These are phyloP conservation scores for Saccostrea cuccullata DNA, from an alignment of 1,140 invertebrate genomes.

Conservation along the genomic window DNA sequence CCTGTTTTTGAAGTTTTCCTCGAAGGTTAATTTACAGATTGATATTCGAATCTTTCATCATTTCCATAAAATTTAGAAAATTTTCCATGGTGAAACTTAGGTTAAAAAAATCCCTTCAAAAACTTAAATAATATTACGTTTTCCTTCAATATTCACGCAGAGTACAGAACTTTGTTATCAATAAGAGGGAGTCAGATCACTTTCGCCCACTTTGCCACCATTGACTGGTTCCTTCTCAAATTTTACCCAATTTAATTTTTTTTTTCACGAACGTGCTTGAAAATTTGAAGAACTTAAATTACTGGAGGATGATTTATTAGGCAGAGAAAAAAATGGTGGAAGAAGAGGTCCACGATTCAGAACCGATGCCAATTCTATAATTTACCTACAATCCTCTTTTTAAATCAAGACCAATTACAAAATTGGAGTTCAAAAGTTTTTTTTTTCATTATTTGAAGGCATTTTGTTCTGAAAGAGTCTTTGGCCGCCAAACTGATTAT, in stretches of 20 bases:
- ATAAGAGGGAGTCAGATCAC: background rate
- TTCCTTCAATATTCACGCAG: background rate
- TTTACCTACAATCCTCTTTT: background rate
- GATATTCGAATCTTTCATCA: background rate
- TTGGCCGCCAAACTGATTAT: background rate
- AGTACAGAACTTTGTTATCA: background rate
- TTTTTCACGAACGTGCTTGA: background rate
- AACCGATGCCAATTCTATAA: background rate
- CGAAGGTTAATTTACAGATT: background rate
- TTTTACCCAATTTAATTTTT: background rate
- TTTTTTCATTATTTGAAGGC: background rate
- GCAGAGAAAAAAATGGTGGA: background rate
- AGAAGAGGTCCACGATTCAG: background rate
- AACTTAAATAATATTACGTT: background rate
- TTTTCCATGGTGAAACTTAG: background rate
- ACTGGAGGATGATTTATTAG: background rate
- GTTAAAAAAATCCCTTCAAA: background rate
- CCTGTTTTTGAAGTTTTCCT: background rate
- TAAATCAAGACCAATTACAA: slow-evolving; percentile 1
- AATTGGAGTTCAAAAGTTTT: background rate
- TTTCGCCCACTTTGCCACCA: background rate
- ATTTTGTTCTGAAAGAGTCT: background rate
- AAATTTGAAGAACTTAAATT: background rate
- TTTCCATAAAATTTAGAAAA: background rate
- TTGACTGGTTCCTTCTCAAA: background rate